Conservation (phyloP, 2,888 invertebrate species). For the Tipula unca region DNA sequence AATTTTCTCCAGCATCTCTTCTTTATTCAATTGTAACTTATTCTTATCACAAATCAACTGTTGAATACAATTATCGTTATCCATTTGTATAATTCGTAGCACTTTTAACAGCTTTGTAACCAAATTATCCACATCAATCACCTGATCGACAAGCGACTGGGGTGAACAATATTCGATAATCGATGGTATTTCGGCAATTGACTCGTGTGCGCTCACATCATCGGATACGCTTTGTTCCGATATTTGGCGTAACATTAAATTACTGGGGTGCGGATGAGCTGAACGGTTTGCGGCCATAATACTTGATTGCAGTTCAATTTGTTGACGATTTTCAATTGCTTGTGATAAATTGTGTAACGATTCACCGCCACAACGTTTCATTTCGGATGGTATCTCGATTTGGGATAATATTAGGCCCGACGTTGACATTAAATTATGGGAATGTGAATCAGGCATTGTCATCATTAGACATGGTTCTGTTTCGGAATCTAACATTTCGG, state of each 20-base stretch:
- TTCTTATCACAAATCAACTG: constrained; percentile 46
- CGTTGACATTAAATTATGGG: constrained; percentile 59
- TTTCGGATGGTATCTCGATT: constrained; percentile 40
- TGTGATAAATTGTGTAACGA: constrained; percentile 71
- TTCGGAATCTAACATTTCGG: constrained; percentile 71
- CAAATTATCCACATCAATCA: constrained; percentile 65
- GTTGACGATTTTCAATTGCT: constrained; percentile 64
- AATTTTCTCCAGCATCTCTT: constrained; percentile 43
- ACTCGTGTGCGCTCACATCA: constrained; percentile 42
- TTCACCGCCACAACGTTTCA: constrained; percentile 44
- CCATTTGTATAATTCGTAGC: constrained; percentile 61
- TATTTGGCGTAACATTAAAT: constrained; percentile 25
- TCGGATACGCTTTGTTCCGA: constrained; percentile 36
- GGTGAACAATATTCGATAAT: constrained; percentile 47
- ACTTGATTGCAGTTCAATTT: constrained; percentile 48
- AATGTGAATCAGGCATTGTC: constrained; percentile 55
- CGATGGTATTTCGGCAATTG: constrained; percentile 43
- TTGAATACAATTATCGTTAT: constrained; percentile 57
- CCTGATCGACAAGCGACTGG: constrained; percentile 59
- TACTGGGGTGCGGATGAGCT: constrained; percentile 33
- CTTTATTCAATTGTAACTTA: constrained; percentile 41
- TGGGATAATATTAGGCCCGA: constrained; percentile 46
- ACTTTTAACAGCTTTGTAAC: constrained; percentile 65
- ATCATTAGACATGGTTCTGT: constrained; percentile 76
- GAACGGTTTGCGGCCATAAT: constrained; percentile 29